A percentile compares a stretch with the other conserved stretches of the same genome.
phyloP scores from a whole-genome alignment of 2,888 invertebrate genomes.

The Dermolepida albohirtum region DNA sequence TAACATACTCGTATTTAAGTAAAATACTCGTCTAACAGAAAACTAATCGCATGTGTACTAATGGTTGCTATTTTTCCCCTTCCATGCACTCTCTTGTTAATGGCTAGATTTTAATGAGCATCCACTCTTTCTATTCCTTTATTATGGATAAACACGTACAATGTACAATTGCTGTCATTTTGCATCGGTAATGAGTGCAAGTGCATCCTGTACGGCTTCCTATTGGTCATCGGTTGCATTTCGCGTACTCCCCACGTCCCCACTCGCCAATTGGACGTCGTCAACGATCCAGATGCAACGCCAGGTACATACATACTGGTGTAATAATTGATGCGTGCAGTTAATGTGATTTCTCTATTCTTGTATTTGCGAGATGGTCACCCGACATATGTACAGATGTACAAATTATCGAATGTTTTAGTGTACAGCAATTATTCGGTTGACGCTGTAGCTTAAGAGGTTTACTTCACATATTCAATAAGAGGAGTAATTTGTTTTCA shows the following conservation, averaged over 20 bases:
- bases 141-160: not conserved
- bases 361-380: slow-evolving; percentile 19
- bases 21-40: too few species aligned
- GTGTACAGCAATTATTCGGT: too few species aligned
- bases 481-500: too few species aligned
- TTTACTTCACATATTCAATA: too few species aligned
- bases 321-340: slow-evolving; percentile 41
- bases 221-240: slow-evolving; percentile 46
- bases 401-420: too few species aligned
- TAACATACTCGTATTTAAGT: too few species aligned
- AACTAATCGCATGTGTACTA: too few species aligned
- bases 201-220: slow-evolving; percentile 47
- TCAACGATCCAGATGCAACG: slow-evolving; percentile 42
- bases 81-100: not conserved
- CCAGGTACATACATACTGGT: slow-evolving; percentile 37
- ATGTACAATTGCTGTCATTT: slow-evolving; percentile 39
- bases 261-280: slow-evolving; percentile 47
- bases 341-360: slow-evolving; percentile 35
- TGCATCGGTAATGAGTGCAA: slow-evolving; percentile 46
- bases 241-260: slow-evolving; percentile 43
- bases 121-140: slow-evolving; percentile 12
- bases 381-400: slow-evolving; percentile 15
- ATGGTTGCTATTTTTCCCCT: slow-evolving; percentile 3
- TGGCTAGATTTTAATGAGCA: slow-evolving; percentile 23
- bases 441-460: too few species aligned